phyloP scores from a whole-genome alignment of 2,888 invertebrate species.

The Dicranocentrus wangi region DNA sequence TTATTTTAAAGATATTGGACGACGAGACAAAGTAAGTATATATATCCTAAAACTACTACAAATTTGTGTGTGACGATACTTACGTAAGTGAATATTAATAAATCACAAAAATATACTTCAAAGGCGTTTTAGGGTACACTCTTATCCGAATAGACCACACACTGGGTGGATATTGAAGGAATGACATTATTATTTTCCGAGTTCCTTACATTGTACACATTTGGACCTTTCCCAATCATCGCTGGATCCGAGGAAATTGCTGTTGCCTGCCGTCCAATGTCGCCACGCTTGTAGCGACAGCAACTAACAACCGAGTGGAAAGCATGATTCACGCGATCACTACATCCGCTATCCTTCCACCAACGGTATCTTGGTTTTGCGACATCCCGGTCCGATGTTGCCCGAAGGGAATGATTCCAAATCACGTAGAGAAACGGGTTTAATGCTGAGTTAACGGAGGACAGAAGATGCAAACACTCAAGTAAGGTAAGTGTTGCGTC shows the following conservation, averaged over 20 bases:
- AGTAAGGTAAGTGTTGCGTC: constrained; percentile 73
- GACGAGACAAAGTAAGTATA: too few species aligned
- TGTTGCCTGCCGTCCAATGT: background rate
- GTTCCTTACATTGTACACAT: too few species aligned
- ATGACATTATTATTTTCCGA: background rate
- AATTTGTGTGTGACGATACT: too few species aligned
- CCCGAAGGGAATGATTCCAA: constrained; percentile 75
- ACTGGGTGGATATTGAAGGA: background rate
- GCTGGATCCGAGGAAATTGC: background rate
- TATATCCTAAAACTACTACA: too few species aligned
- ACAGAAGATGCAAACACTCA: constrained; percentile 77
- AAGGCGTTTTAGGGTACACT: background rate
- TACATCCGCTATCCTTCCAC: background rate
- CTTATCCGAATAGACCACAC: background rate
- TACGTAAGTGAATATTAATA: too few species aligned
- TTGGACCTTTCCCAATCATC: too few species aligned
- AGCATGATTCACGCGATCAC: background rate
- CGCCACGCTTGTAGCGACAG: constrained; percentile 10
- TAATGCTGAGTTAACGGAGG: constrained; percentile 77
- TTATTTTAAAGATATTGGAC: too few species aligned
- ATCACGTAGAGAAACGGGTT: constrained; percentile 80
- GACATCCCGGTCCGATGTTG: background rate
- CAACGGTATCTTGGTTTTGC: background rate
- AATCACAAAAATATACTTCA: too few species aligned
- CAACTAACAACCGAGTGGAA: constrained; percentile 19